Evolutionary conservation across 2,797 vertebrate genomes (phyloP).

Genomic region (Coracias cyanogaster): DNA sequence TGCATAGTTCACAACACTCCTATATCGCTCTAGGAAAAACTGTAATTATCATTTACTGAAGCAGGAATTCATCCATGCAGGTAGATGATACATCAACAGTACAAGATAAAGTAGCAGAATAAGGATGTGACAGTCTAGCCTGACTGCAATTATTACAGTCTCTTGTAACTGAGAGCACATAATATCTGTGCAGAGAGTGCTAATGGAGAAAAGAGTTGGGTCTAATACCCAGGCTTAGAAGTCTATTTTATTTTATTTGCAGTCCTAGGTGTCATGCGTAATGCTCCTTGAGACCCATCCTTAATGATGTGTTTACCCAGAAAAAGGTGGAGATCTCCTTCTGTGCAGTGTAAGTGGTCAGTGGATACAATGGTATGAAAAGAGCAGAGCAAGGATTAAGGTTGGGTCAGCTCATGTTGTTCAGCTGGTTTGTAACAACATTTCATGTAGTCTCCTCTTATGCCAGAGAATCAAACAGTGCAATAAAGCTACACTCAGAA

Average conservation of each 20-base stretch:
- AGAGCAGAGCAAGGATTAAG: background rate
- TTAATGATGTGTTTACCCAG: background rate
- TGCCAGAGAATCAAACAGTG: background rate
- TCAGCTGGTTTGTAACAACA: background rate
- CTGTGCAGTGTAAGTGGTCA: background rate
- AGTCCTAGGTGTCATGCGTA: background rate
- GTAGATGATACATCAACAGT: background rate
- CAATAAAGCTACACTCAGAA: background rate
- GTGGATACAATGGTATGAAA: background rate
- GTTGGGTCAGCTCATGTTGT: background rate
- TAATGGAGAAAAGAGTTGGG: background rate
- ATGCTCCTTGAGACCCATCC: background rate
- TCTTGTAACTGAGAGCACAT: fast-evolving
- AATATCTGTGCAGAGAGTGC: background rate
- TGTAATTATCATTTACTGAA: background rate
- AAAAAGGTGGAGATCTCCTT: background rate
- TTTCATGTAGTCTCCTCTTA: background rate
- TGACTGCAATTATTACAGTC: background rate
- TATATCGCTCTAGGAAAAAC: background rate
- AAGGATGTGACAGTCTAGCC: background rate
- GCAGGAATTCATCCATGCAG: background rate
- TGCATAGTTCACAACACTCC: background rate
- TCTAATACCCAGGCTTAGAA: background rate
- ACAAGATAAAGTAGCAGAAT: background rate
- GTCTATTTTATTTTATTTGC: background rate